These are phyloP conservation scores for Momotus momota DNA, from an alignment of 2,797 vertebrate genomes.

Conservation along the genomic window DNA sequence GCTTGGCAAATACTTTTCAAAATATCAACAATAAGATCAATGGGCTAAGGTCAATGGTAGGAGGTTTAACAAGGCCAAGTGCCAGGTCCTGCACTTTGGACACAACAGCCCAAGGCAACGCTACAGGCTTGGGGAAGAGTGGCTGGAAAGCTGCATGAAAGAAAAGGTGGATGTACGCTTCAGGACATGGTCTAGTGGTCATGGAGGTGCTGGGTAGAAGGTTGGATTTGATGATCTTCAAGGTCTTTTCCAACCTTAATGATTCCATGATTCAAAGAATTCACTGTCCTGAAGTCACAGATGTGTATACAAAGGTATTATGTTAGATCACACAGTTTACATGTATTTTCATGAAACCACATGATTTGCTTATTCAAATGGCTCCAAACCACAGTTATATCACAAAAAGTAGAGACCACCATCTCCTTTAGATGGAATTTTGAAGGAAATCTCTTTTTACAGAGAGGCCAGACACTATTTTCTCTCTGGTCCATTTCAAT, in stretches of 20 bases:
- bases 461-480: not conserved
- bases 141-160: too few relatives aligned
- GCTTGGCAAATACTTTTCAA: not conserved
- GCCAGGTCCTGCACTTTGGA: too few relatives aligned
- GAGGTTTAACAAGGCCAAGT: too few relatives aligned
- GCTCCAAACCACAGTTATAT: not conserved
- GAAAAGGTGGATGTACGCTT: too few relatives aligned
- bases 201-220: too few relatives aligned
- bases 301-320: not conserved
- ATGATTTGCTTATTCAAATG: not conserved
- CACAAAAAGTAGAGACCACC: not conserved
- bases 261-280: not conserved
- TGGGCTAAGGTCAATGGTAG: too few relatives aligned
- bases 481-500: not conserved
- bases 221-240: too few relatives aligned
- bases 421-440: not conserved
- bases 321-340: not conserved
- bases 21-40: not conserved
- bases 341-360: not conserved
- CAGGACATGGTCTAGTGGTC: too few relatives aligned
- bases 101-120: too few relatives aligned
- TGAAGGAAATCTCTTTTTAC: not conserved
- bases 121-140: too few relatives aligned
- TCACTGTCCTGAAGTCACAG: not conserved
- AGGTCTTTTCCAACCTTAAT: too few relatives aligned